A percentile compares a stretch with the other conserved stretches of the same genome.
phyloP scores from a whole-genome alignment of 2,797 vertebrate species.

The Mus minutoides region DNA sequence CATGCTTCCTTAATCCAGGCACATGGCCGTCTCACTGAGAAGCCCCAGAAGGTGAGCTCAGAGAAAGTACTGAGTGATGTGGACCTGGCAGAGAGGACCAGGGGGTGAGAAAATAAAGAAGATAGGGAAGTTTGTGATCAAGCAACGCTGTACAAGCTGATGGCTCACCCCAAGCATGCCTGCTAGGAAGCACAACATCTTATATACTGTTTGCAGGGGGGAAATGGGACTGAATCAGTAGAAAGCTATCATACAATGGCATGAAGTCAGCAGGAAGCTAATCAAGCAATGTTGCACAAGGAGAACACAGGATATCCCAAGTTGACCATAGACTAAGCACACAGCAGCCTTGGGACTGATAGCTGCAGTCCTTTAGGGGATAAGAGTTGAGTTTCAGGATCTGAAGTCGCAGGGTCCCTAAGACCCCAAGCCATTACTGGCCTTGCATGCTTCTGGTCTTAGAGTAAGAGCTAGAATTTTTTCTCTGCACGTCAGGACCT shows the following conservation, averaged over 20 bases:
- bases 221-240: not conserved
- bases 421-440: not conserved
- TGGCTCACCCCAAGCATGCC: not conserved
- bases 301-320: not conserved
- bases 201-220: not conserved
- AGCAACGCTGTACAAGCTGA: not conserved
- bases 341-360: not conserved
- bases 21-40: not conserved
- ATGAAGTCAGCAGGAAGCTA: not conserved
- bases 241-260: not conserved
- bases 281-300: not conserved
- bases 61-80: not conserved
- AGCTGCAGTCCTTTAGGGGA: not conserved
- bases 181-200: not conserved
- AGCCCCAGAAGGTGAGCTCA: not conserved
- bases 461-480: not conserved
- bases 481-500: not conserved
- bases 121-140: not conserved
- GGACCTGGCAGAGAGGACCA: not conserved
- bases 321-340: not conserved
- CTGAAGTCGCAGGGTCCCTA: not conserved
- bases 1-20: not conserved
- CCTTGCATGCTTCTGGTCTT: not conserved
- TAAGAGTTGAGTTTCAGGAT: not conserved
- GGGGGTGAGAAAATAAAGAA: not conserved